Base-by-base conservation (phyloP, 2,113 vertebrate genomes). In the Lagopus leucura region DNA sequence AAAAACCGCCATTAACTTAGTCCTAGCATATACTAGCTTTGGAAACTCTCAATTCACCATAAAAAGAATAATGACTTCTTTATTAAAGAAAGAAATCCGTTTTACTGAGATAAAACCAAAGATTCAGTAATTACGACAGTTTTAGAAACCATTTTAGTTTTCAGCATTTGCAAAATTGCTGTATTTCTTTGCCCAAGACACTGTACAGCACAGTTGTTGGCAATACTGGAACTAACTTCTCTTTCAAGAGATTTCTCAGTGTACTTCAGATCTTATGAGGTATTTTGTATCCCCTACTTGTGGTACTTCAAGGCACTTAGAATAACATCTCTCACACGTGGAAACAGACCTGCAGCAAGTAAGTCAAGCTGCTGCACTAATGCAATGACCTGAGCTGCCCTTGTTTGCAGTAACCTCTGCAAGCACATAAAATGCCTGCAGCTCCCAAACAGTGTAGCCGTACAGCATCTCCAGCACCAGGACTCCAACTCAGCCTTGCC, bases 1-100 rank as follows among this genome's bases (percentile, higher is more conserved):
- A 92, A 91, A 92, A 93, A 4, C 34, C 80, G 72, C 38, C 45
- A 82, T 80, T 82, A 93, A 67, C n/a, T 90, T 66, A 75, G 43
- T 25, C 28, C 52, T 3, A 3, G 32, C 1, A 3, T 30, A 77
- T 48, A 67, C 82, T 36, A 90, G 11, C 21, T 86, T 71, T 36
- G 24, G 60, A 87, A 89, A 92, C 22, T 64, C 69, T 80, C 38
- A 88, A 81, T 25, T 66, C 38, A 47, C 11, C 34, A 52, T n/a
- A 42, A 74, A 88, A 75, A 32, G 8, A 13, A 64, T 13, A 42
- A n/a, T 10, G 2, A 14, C 58, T 88, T 70, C 43, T 43, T 48
- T 76, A 47, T 25, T 64, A 72, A 24, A 13, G 50, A 58, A 74
- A 74, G 18, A 88, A 66, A 60, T 24, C 2, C 14, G 70, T 89